These are phyloP conservation scores for Megalonaias nervosa DNA, from an alignment of 1,140 invertebrate genomes.

Conservation along the genomic window DNA sequence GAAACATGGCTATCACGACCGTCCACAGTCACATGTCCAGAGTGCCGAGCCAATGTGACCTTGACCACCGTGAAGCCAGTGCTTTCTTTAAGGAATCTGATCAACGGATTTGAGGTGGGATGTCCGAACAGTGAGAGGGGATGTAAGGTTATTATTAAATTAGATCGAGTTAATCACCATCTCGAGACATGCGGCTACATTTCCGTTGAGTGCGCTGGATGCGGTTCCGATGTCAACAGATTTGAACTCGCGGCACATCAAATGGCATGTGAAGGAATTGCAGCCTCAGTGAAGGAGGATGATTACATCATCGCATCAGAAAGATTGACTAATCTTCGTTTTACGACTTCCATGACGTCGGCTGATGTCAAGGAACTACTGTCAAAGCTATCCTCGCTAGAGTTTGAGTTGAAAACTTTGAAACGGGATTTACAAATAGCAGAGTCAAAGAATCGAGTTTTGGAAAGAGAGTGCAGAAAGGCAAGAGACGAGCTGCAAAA, in stretches of 20 bases:
- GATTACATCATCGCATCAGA: constrained; percentile 2
- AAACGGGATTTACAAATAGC: constrained; percentile 56
- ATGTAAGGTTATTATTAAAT: constrained; percentile 54
- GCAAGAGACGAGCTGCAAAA: constrained; percentile 51
- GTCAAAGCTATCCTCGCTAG: constrained; percentile 48
- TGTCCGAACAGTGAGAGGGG: constrained; percentile 56
- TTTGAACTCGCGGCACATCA: constrained; percentile 60
- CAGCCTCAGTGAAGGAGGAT: constrained; percentile 42
- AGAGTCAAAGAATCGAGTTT: constrained; percentile 51
- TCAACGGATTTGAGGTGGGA: constrained; percentile 57
- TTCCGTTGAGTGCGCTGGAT: constrained; percentile 60
- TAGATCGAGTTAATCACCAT: constrained; percentile 55
- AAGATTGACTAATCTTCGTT: constrained; percentile 17
- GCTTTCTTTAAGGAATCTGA: constrained; percentile 61
- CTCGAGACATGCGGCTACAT: constrained; percentile 52
- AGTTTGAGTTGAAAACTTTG: constrained; percentile 53
- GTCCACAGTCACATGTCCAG: constrained; percentile 57
- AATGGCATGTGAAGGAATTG: constrained; percentile 58
- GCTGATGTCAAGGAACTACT: constrained; percentile 46
- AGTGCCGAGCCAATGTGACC: constrained; percentile 56
- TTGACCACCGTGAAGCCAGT: constrained; percentile 52
- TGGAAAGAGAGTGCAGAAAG: constrained; percentile 53
- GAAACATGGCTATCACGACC: constrained; percentile 61
- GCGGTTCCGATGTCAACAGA: constrained; percentile 47
- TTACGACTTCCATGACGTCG: constrained; percentile 31